Evolutionary conservation across 1,140 invertebrate genomes (phyloP).

Genomic region (Heliconius melpomene): DNA sequence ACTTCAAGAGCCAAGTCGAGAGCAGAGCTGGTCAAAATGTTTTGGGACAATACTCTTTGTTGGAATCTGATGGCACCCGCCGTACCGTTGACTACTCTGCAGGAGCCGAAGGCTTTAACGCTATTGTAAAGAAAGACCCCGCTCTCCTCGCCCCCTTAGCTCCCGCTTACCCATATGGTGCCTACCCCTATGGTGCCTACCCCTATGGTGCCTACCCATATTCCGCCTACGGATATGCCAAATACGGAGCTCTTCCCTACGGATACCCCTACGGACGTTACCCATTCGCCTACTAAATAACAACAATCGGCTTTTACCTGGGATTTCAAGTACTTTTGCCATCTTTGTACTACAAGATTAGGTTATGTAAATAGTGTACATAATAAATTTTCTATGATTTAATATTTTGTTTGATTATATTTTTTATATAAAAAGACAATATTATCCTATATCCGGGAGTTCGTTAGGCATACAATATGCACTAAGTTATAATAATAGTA

Average conservation of each 20-base stretch:
- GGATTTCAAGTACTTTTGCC: slow-evolving; percentile 14
- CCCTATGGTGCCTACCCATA: slow-evolving; percentile 38
- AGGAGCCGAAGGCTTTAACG: slow-evolving; percentile 75
- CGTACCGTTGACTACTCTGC: slow-evolving; percentile 76
- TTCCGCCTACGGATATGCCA: slow-evolving; percentile 29
- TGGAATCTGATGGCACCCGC: slow-evolving; percentile 72
- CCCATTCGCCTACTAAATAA: slow-evolving; percentile 29
- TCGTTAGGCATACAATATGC: too few species aligned
- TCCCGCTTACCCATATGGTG: slow-evolving; percentile 26
- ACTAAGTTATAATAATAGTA: too few species aligned
- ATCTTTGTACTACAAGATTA: slow-evolving; percentile 20
- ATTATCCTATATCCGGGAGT: too few species aligned
- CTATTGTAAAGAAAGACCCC: slow-evolving; percentile 69
- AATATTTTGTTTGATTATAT: slow-evolving; percentile 2
- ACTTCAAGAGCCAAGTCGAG: slow-evolving; percentile 78
- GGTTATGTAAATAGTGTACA: slow-evolving; percentile 53
- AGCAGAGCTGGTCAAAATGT: slow-evolving; percentile 80
- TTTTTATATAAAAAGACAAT: too few species aligned
- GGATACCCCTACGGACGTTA: slow-evolving; percentile 40
- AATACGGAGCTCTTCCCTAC: slow-evolving; percentile 37
- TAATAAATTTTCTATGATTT: slow-evolving; percentile 27
- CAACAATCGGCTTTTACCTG: neutral
- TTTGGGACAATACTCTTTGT: slow-evolving; percentile 71
- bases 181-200: slow-evolving; percentile 34
- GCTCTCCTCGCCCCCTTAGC: slow-evolving; percentile 47